phyloP scores from a whole-genome alignment of 2,888 invertebrate genomes.

The Adineta ricciae region DNA sequence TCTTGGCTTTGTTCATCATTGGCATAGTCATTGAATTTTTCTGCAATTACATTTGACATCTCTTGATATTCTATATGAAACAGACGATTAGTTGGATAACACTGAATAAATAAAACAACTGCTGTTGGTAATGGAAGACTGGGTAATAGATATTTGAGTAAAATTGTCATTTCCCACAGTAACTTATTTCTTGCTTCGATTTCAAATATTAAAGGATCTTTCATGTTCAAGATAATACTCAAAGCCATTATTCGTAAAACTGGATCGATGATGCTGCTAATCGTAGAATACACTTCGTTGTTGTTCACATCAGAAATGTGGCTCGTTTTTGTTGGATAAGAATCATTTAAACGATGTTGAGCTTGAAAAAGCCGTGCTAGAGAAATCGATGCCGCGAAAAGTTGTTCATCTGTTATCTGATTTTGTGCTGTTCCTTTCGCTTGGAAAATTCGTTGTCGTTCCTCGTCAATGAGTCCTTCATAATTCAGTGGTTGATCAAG shows the following conservation, averaged over 20 bases:
- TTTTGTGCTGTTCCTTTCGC: not conserved
- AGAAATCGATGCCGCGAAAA: not conserved
- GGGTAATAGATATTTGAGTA: not conserved
- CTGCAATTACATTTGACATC: not conserved
- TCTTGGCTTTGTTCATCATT: not conserved
- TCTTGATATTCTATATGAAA: no score
- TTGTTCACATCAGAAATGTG: no score
- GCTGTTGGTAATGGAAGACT: no score
- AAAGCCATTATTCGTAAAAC: not conserved
- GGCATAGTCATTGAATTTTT: not conserved
- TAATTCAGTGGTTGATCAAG: not conserved
- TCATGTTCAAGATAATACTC: not conserved
- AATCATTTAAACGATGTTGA: no score
- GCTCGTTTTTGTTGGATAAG: no score
- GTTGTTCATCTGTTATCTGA: not conserved
- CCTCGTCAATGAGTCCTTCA: not conserved
- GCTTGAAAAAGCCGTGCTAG: not conserved
- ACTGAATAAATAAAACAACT: no score
- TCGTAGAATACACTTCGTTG: not conserved
- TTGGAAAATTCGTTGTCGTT: not conserved
- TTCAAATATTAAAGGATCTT: not conserved
- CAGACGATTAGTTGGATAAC: no score
- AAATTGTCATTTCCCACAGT: not conserved
- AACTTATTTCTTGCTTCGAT: not conserved
- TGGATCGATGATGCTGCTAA: not conserved